Percentiles rank a stretch among this genome's conserved stretches.
These are phyloP conservation scores for Platalea minor DNA, from an alignment of 2,797 vertebrate genomes.

Conservation along the genomic window DNA sequence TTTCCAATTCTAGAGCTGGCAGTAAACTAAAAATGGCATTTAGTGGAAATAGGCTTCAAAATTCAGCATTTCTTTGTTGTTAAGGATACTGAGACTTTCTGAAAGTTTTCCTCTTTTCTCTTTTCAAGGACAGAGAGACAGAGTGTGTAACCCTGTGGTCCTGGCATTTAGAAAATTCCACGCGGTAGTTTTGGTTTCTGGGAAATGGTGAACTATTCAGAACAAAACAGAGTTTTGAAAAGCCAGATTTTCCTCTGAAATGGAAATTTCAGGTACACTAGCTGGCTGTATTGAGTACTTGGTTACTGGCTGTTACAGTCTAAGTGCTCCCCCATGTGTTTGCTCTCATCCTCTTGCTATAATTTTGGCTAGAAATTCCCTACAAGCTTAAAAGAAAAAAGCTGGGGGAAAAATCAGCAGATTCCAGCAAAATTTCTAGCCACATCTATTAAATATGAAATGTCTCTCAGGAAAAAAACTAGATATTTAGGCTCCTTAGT, in stretches of 20 bases:
- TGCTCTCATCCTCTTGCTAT: neutral
- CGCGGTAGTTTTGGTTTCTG: neutral
- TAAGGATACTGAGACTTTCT: neutral
- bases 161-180: neutral
- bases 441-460: neutral
- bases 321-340: conserved; percentile 55
- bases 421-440: neutral
- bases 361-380: neutral
- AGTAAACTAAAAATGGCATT: neutral
- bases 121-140: neutral
- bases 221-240: neutral
- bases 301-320: neutral
- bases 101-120: neutral
- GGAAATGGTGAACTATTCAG: neutral
- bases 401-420: neutral
- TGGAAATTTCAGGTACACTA: neutral
- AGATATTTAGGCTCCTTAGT: neutral
- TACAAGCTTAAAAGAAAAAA: neutral
- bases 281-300: neutral
- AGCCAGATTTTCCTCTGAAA: neutral
- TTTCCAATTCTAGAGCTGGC: neutral
- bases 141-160: neutral
- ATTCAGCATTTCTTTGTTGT: neutral
- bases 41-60: neutral
- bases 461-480: neutral